phyloP scores from a whole-genome alignment of 2,888 invertebrate species.

The Eudasyphora cyanicolor region DNA sequence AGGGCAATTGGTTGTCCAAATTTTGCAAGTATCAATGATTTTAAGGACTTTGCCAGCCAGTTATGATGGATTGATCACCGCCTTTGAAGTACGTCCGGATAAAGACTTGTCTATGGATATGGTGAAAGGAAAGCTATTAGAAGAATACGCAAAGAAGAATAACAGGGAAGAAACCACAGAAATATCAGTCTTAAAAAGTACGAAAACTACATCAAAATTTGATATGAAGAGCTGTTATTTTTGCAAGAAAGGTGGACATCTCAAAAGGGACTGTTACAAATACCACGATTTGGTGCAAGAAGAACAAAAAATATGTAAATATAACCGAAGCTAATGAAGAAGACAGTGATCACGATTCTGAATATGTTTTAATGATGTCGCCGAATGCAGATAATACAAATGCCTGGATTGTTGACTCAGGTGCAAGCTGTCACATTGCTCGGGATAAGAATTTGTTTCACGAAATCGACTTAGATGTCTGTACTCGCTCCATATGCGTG shows the following conservation, averaged over 20 bases:
- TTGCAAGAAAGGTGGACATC: slow-evolving; percentile 20
- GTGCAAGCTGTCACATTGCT: slow-evolving; percentile 32
- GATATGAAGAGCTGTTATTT: slow-evolving; percentile 1
- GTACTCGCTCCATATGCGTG: not conserved
- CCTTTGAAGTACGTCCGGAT: not conserved
- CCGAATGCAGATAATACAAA: not conserved
- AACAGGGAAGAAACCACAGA: not conserved
- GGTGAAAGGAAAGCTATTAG: not conserved
- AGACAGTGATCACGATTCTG: no score
- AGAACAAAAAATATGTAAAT: no score
- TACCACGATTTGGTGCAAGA: no score
- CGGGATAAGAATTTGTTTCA: not conserved
- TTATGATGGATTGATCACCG: slow-evolving; percentile 21
- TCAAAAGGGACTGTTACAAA: no score
- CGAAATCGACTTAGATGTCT: not conserved
- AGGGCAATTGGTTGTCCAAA: not conserved
- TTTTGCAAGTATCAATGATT: slow-evolving; percentile 37
- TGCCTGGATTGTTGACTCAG: slow-evolving; percentile 13
- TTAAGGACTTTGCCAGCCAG: slow-evolving; percentile 25
- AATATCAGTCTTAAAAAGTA: not conserved
- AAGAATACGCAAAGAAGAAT: slow-evolving; percentile 10
- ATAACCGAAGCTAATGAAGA: no score
- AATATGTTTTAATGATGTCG: not conserved
- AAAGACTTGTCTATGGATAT: no score
- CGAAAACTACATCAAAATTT: not conserved